These are phyloP conservation scores for Haliaeetus albicilla DNA, from an alignment of 2,797 vertebrate genomes.

Conservation along the genomic window DNA sequence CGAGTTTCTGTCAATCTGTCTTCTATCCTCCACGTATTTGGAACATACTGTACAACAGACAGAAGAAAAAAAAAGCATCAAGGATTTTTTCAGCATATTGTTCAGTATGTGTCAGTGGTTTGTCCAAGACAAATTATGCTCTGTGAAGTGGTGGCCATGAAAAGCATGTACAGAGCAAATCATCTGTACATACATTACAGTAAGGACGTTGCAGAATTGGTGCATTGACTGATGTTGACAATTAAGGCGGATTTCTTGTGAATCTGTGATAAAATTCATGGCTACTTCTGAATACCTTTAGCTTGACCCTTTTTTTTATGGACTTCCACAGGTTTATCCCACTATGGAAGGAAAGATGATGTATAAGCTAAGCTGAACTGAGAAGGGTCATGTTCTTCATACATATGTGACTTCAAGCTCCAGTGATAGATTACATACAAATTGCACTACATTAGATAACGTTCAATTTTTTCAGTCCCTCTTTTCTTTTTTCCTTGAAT, in stretches of 20 bases:
- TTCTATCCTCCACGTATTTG: neutral
- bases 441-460: neutral
- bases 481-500: neutral
- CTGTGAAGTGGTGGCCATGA: neutral
- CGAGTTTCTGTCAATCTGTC: neutral
- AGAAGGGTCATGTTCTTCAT: neutral
- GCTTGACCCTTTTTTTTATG: neutral
- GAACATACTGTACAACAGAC: neutral
- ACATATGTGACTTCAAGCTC: neutral
- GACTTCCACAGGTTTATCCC: neutral
- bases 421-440: neutral
- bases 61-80: neutral
- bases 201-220: neutral
- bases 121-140: neutral
- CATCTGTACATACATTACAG: neutral
- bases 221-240: neutral
- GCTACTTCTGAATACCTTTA: neutral
- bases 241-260: neutral
- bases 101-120: neutral
- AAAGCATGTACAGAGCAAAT: neutral
- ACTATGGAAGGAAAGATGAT: neutral
- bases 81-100: neutral
- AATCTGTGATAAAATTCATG: neutral
- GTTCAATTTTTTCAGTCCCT: neutral
- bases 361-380: neutral